Percentiles rank a stretch among this genome's conserved stretches.
These are phyloP conservation scores for Baccha elongata DNA, from an alignment of 2,888 invertebrate species.

Conservation along the genomic window DNA sequence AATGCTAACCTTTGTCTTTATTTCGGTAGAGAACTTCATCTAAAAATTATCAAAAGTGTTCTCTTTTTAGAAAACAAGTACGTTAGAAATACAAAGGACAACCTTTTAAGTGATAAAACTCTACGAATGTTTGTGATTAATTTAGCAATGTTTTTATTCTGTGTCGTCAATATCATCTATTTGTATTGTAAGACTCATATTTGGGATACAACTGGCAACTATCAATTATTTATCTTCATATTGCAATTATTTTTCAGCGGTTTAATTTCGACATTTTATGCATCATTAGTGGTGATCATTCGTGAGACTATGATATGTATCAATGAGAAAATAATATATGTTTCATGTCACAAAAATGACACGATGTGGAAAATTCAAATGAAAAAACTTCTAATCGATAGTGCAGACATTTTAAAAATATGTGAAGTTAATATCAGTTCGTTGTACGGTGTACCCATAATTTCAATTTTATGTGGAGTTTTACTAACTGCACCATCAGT, in stretches of 20 bases:
- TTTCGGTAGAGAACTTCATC: neutral
- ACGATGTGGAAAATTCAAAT: neutral
- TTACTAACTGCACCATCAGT: neutral
- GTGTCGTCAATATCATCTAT: neutral
- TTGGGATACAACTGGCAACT: neutral
- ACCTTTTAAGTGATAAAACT: neutral
- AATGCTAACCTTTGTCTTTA: neutral
- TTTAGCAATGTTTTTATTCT: neutral
- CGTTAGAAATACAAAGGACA: neutral
- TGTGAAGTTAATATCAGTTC: slow-evolving; percentile 16
- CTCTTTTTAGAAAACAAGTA: neutral
- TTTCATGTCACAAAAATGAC: neutral
- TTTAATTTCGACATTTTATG: slow-evolving; percentile 1
- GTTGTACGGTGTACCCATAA: slow-evolving; percentile 7
- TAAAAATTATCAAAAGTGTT: neutral
- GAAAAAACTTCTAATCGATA: neutral
- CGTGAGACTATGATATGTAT: neutral
- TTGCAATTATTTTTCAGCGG: slow-evolving; percentile 7
- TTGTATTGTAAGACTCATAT: neutral
- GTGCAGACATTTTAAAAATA: slow-evolving; percentile 4
- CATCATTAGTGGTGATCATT: neutral
- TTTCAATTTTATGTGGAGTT: neutral
- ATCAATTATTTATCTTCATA: neutral
- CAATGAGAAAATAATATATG: neutral
- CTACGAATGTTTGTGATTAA: neutral